These are phyloP conservation scores for Oreochromis grahami DNA, from an alignment of 2,797 vertebrate genomes.

Conservation along the genomic window DNA sequence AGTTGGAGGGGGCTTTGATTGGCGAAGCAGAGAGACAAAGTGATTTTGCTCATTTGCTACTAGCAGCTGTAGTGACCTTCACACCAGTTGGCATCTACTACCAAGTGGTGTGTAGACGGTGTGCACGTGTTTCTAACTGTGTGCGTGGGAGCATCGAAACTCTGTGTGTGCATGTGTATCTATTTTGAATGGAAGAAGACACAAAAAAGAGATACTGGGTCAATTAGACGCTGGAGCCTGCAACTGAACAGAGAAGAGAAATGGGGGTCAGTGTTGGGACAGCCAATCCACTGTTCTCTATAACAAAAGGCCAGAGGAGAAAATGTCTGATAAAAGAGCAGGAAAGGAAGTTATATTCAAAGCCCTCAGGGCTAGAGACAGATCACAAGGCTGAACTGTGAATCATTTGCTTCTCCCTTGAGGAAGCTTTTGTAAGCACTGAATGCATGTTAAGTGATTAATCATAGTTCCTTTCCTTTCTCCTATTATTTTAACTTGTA, in stretches of 20 bases:
- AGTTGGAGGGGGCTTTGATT: conserved; percentile 56
- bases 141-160: not conserved
- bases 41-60: conserved; percentile 49
- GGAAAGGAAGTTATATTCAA: conserved; percentile 8
- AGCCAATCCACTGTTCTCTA: conserved; percentile 17
- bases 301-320: conserved; percentile 47
- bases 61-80: conserved; percentile 60
- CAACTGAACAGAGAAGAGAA: not conserved
- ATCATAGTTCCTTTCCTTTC: not conserved
- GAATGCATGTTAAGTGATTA: conserved; percentile 11
- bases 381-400: conserved; percentile 21
- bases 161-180: not conserved
- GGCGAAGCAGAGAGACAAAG: conserved; percentile 44
- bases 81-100: conserved; percentile 17
- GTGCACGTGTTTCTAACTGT: not conserved
- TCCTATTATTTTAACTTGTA: not conserved
- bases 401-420: not conserved
- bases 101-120: not conserved
- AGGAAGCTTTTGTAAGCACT: conserved; percentile 4
- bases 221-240: conserved; percentile 15
- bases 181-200: conserved; percentile 1
- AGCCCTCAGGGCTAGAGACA: not conserved
- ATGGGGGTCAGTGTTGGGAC: not conserved
- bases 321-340: conserved; percentile 26
- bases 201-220: not conserved